Base-by-base conservation (phyloP, 2,113 vertebrate species). In the Ranitomeya imitator region DNA sequence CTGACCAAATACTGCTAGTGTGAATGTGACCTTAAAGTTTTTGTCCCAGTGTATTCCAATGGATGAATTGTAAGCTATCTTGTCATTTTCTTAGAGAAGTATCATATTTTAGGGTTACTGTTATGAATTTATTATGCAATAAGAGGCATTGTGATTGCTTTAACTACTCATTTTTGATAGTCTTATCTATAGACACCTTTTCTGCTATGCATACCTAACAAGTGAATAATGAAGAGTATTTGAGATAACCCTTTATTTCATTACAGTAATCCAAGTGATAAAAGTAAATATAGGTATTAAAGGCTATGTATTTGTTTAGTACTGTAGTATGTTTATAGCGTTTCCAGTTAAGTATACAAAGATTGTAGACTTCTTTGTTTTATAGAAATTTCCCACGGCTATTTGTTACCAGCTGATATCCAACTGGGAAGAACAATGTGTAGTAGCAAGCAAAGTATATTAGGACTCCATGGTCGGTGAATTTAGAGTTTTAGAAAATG, bases 371-470 rank as follows among this genome's bases (percentile, higher is more conserved):
- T 37, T 15, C 71, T 45, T 16, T 45, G 71, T 19, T 45, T 45
- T 74, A 18, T 74, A 19, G 71, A 74, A 31, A 74, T 74, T 74
- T 74, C 71, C 71, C 71, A 74, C 71, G 15, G 71, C 31, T 73
- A 37, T 37, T 31, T 37, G 14, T 37, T 73, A 16, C 31, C 13
- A 13, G 23, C 69, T 71, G 23, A 31, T 37, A 31, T 37, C 69
- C 71, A 74, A 45, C 31, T 74, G 71, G 18, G 71, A 74, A 16
- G 71, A 51, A 74, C 14, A 74, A 74, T 45, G 45, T 18, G 45
- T 45, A 45, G 71, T 12, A 18, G 71, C 7, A 51, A 45, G 10
- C 15, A 51, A 45, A 37, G 7, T 19, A 37, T 74, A 45, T 45
- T 45, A 37, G 37, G 23, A 31, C 69, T 73, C 2, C 7, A 2